Conservation (phyloP, 2,113 vertebrate species). For the Phalacrocorax aristotelis region DNA sequence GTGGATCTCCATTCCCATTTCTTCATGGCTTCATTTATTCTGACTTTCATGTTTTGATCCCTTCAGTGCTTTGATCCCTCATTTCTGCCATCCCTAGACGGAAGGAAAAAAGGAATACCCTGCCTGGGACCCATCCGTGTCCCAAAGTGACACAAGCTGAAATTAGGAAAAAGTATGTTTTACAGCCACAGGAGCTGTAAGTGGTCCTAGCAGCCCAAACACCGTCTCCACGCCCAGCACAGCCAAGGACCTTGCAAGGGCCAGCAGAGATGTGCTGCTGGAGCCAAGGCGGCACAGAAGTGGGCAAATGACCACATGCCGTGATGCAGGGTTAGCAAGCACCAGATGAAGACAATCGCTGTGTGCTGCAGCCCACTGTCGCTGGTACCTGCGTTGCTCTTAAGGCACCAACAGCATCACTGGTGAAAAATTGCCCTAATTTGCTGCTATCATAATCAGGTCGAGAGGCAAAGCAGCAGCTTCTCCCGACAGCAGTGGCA, state of each 20-base stretch:
- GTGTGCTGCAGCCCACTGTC: neutral
- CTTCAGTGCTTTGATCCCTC: slow-evolving; percentile 14
- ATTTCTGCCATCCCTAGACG: neutral
- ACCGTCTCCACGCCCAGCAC: neutral
- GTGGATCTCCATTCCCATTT: neutral
- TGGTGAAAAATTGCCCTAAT: slow-evolving; percentile 33
- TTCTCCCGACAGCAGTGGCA: neutral
- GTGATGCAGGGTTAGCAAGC: neutral
- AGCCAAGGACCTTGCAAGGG: neutral
- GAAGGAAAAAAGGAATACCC: neutral
- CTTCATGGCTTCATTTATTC: neutral
- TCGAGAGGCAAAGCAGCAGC: neutral
- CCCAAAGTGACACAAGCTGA: neutral
- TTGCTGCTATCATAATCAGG: slow-evolving; percentile 24
- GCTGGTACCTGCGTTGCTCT: neutral
- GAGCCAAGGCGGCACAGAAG: accelerated
- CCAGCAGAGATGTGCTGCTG: neutral
- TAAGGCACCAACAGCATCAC: neutral
- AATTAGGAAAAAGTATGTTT: neutral
- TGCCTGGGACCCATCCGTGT: neutral
- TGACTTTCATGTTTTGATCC: neutral
- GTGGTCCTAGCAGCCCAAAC: neutral
- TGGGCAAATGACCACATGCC: accelerated
- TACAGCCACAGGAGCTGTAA: neutral
- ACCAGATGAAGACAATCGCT: neutral